Base-by-base conservation (phyloP, 2,888 invertebrate species). In the Hetaerina titia region DNA sequence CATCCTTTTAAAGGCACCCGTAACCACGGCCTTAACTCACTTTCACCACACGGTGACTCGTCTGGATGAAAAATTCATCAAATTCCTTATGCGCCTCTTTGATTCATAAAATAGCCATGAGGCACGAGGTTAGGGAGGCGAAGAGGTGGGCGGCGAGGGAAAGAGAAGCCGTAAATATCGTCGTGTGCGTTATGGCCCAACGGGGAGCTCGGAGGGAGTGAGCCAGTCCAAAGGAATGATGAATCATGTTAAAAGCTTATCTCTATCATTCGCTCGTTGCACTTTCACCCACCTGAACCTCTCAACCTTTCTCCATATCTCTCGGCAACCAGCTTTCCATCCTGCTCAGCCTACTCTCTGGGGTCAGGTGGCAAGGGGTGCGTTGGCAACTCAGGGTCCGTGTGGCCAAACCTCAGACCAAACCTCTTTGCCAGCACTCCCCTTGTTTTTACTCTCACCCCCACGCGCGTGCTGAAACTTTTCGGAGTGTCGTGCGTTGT, bases 41-140 rank as follows among this genome's bases (percentile, higher is more conserved):
- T 74, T 92, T 56, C 92, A 74, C 64, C 92, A 31, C 74, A 57
- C 92, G 92, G n/a, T 92, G 92, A 92, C 69, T 92, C 69, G 92
- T 15, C 22, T 4, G 56, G 57, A 92, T 92, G 64, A 92, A 92
- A 69, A 56, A 92, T 92, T 92, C 69, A 92, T 57, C 89, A 19
- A 58, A 89, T 92, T 92, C 92, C 63, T 92, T 92, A 92, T 69
- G 74, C 92, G 15, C 57, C 17, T 56, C 69, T 69, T n/a, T 69
- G 92, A 56, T 92, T 69, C 69, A 92, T 92, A 92, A 92, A 92
- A 92, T 92, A 92, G 92, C 92, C 92, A 92, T 74, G 74, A 92
- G n/a, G 56, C 56, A 69, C 22, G 45, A 56, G 22, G 56, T 13
- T 15, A 56, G 64, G 57, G 13, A 19, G 8, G 45, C 19, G 88